Percentiles rank a stretch among this genome's conserved stretches.
phyloP scores from a whole-genome alignment of 1,140 invertebrate genomes.

The Ostrea denselamellosa region DNA sequence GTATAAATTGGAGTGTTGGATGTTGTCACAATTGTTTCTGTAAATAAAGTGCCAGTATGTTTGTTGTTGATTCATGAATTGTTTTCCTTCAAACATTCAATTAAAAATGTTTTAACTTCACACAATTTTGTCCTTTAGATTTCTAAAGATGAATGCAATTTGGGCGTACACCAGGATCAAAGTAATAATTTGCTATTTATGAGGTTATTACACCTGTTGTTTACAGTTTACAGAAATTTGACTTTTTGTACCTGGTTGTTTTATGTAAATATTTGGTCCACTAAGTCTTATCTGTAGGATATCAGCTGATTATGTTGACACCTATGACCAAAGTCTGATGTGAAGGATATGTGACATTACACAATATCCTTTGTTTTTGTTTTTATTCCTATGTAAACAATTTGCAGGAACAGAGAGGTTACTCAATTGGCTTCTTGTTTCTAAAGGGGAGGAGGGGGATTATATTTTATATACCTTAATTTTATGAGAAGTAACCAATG shows the following conservation, averaged over 20 bases:
- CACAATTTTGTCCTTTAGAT: background rate
- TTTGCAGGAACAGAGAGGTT: background rate
- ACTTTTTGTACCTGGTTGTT: background rate
- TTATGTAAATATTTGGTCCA: background rate
- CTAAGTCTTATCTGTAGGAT: background rate
- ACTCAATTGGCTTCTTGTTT: background rate
- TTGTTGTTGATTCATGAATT: no score
- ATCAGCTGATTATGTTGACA: constrained; percentile 2
- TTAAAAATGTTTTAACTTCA: background rate
- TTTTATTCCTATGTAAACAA: background rate
- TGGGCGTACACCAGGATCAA: background rate
- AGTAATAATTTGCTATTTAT: background rate
- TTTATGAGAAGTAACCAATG: no score
- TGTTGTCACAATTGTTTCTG: no score
- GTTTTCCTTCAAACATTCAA: background rate
- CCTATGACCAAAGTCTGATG: background rate
- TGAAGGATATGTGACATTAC: background rate
- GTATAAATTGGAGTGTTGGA: no score
- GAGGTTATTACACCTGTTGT: constrained; percentile 37
- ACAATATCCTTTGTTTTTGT: background rate
- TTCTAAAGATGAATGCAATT: background rate
- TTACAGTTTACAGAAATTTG: background rate
- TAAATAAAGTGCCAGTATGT: no score
- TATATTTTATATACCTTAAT: no score
- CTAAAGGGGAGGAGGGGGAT: no score